Conservation (phyloP, 2,888 invertebrate species). For the Penaeus monodon region DNA sequence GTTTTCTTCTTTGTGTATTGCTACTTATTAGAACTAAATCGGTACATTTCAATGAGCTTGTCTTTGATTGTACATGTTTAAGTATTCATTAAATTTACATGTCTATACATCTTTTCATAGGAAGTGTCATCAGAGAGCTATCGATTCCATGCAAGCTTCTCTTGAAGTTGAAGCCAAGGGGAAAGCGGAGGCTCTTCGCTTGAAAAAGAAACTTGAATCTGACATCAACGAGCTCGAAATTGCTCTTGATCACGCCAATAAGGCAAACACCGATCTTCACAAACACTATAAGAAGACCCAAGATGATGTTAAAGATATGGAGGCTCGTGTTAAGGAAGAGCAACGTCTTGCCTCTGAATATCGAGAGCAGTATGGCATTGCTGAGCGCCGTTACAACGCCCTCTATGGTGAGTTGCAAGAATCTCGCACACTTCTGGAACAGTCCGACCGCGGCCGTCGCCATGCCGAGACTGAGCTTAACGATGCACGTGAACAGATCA, state of each 20-base stretch:
- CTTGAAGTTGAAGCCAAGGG: conserved; percentile 69
- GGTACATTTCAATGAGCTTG: no score
- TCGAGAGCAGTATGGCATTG: conserved; percentile 96
- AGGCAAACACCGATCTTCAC: conserved; percentile 69
- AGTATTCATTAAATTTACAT: no score
- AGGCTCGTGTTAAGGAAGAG: conserved; percentile 96
- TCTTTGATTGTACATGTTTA: no score
- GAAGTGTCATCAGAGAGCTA: no score
- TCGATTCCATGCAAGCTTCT: no score
- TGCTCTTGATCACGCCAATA: no score
- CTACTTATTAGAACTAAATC: no score
- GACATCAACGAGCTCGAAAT: no score
- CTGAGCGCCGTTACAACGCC: conserved; percentile 96
- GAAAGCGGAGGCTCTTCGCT: no score
- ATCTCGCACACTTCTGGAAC: conserved; percentile 95
- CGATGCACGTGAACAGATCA: conserved; percentile 92
- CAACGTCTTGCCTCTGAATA: conserved; percentile 96
- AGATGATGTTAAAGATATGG: conserved; percentile 96
- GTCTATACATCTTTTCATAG: no score
- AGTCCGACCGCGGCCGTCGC: conserved; percentile 93
- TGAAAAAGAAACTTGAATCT: no score
- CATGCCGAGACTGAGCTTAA: conserved; percentile 77
- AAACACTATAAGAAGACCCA: conserved; percentile 82
- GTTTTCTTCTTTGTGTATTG: no score
- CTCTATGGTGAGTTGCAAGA: conserved; percentile 98